Conservation (phyloP, 2,888 invertebrate genomes). For the Camponotus fellah region DNA sequence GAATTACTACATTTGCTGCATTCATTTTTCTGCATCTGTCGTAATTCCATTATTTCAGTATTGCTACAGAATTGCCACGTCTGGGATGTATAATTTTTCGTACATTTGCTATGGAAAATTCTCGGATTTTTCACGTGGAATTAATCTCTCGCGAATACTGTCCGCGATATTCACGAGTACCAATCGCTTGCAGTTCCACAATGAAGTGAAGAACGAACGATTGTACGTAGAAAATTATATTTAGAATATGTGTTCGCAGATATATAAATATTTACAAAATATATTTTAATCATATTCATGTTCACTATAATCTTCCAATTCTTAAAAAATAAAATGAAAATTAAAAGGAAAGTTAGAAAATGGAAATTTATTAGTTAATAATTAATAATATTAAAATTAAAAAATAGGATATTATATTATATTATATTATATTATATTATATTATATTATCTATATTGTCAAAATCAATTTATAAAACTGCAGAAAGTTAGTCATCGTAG, state of each 20-base stretch:
- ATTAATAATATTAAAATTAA: background rate
- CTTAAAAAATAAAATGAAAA: background rate
- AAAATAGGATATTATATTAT: background rate
- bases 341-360: background rate
- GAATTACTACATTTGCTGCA: slow-evolving; percentile 27
- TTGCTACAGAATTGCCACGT: slow-evolving; percentile 32
- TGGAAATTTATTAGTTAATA: slow-evolving; percentile 1
- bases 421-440: too few relatives aligned
- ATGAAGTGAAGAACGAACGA: background rate
- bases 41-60: slow-evolving; percentile 41
- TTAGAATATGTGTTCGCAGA: background rate
- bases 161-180: slow-evolving; percentile 30
- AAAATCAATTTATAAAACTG: slow-evolving; percentile 14
- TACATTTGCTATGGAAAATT: slow-evolving; percentile 22
- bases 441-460: background rate
- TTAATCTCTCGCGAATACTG: slow-evolving; percentile 35
- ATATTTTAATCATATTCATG: background rate
- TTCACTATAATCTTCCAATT: background rate
- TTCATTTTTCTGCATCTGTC: slow-evolving; percentile 20
- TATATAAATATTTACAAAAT: background rate
- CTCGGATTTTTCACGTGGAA: slow-evolving; percentile 7
- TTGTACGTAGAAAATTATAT: slow-evolving; percentile 22
- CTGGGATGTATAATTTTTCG: slow-evolving; percentile 42
- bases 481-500: background rate
- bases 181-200: background rate